These are phyloP conservation scores for Leptinotarsa texana DNA, from an alignment of 1,140 invertebrate genomes.

Conservation along the genomic window DNA sequence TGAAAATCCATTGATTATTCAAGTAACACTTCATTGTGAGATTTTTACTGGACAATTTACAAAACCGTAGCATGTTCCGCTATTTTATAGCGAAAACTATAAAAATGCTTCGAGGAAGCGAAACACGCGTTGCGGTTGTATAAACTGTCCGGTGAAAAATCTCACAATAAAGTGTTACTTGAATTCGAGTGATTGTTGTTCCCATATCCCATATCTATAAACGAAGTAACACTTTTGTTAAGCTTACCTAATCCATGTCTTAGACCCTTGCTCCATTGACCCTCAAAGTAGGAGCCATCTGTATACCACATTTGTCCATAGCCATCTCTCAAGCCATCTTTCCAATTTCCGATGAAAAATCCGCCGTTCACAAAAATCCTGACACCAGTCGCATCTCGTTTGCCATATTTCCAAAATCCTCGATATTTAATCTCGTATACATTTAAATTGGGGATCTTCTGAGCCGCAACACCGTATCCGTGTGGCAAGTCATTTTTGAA, in stretches of 20 bases:
- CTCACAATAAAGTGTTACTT: too few relatives aligned
- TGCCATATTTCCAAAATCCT: conserved; percentile 60
- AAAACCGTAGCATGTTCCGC: too few relatives aligned
- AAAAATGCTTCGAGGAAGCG: too few relatives aligned
- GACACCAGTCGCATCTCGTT: conserved; percentile 61
- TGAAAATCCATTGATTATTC: too few relatives aligned
- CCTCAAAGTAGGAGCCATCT: conserved; percentile 62
- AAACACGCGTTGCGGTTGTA: too few relatives aligned
- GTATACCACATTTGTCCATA: conserved; percentile 67
- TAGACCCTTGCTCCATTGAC: conserved; percentile 58
- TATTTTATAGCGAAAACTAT: too few relatives aligned
- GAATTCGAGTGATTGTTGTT: too few relatives aligned
- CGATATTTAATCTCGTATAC: conserved; percentile 57
- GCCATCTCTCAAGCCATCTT: conserved; percentile 62
- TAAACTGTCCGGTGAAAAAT: too few relatives aligned
- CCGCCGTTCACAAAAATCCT: conserved; percentile 61
- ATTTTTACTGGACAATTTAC: too few relatives aligned
- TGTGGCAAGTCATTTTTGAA: conserved; percentile 52
- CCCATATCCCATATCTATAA: too few relatives aligned
- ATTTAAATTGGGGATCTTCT: conserved; percentile 52
- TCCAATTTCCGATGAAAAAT: conserved; percentile 67
- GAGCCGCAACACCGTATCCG: conserved; percentile 58
- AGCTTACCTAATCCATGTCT: conserved; percentile 49
- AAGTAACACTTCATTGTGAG: too few relatives aligned
- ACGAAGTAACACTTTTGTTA: neutral